These are phyloP conservation scores for Ametastegia equiseti DNA, from an alignment of 2,888 invertebrate genomes.

Conservation along the genomic window DNA sequence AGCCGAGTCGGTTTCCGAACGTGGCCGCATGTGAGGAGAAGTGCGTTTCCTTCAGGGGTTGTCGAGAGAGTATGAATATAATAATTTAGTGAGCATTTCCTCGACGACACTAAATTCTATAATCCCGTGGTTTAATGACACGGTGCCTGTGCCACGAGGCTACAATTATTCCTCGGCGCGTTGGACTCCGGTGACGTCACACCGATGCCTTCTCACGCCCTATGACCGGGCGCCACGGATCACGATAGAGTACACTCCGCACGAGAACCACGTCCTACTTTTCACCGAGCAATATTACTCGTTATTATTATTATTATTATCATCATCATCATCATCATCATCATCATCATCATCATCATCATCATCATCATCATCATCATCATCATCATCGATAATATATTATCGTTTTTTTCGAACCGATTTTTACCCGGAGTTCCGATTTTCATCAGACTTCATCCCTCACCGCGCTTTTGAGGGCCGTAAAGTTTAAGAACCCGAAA, in stretches of 20 bases:
- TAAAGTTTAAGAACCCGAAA: too few relatives aligned
- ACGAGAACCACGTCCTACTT: slow-evolving; percentile 61
- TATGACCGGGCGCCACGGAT: slow-evolving; percentile 65
- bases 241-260: slow-evolving; percentile 62
- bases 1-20: too few relatives aligned
- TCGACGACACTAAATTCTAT: slow-evolving; percentile 74
- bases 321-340: neutral
- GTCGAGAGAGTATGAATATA: slow-evolving; percentile 73
- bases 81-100: slow-evolving; percentile 74
- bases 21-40: too few relatives aligned
- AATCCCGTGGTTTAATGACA: slow-evolving; percentile 73
- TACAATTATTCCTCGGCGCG: slow-evolving; percentile 74
- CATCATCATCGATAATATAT: neutral
- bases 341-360: neutral
- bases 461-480: too few relatives aligned
- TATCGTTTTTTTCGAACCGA: too few relatives aligned
- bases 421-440: too few relatives aligned
- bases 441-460: too few relatives aligned
- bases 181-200: slow-evolving; percentile 71
- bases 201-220: slow-evolving; percentile 72
- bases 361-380: neutral
- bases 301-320: slow-evolving; percentile 6
- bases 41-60: too few relatives aligned
- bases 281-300: slow-evolving; percentile 30
- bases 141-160: slow-evolving; percentile 72